phyloP scores from a whole-genome alignment of 2,888 invertebrate genomes.

The Nipponacmea schrenckii region DNA sequence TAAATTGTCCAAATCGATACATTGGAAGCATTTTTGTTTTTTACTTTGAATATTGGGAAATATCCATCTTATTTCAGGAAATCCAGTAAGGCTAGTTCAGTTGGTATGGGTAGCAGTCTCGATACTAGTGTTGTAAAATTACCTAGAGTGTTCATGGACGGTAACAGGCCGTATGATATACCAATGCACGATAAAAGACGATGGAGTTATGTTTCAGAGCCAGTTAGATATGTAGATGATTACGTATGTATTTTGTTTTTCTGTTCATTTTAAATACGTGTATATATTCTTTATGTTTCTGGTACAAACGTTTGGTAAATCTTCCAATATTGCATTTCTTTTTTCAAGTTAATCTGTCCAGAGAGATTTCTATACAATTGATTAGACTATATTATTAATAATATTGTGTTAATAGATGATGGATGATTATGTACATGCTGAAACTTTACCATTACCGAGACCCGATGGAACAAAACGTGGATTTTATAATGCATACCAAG shows the following conservation, averaged over 20 bases:
- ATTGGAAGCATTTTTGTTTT: no score
- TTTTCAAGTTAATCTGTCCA: no score
- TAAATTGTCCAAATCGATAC: not conserved
- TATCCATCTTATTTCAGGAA: conserved; percentile 20
- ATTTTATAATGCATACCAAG: conserved; percentile 28
- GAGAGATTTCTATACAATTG: no score
- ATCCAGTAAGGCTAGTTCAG: conserved; percentile 30
- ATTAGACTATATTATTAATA: no score
- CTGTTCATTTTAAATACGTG: not conserved
- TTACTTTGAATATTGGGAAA: no score
- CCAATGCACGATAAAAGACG: conserved; percentile 32
- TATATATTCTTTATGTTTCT: no score
- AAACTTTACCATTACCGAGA: conserved; percentile 31
- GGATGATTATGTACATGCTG: conserved; percentile 34
- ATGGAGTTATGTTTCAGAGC: conserved; percentile 37
- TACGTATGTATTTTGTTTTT: conserved; percentile 27
- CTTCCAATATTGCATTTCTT: no score
- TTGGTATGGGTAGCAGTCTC: conserved; percentile 24
- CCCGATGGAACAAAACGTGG: conserved; percentile 24
- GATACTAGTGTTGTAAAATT: conserved; percentile 38
- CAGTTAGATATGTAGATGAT: conserved; percentile 36
- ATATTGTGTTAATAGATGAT: conserved; percentile 25
- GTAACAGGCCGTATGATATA: conserved; percentile 29
- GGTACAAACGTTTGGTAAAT: no score
- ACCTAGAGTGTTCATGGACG: conserved; percentile 41